phyloP scores from a whole-genome alignment of 2,113 vertebrate genomes.

The Phaethornis superciliosus region DNA sequence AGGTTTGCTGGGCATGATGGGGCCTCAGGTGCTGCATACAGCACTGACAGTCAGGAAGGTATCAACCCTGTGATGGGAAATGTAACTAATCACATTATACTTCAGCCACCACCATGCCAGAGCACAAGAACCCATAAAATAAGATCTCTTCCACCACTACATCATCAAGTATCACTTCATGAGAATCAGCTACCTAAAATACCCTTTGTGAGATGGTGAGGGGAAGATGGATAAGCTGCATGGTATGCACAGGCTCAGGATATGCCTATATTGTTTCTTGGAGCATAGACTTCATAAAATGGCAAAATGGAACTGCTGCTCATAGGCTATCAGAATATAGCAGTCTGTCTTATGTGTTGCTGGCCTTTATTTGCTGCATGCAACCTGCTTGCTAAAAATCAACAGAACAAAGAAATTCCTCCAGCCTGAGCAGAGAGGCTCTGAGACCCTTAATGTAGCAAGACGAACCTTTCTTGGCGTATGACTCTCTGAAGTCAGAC shows the following conservation, averaged over 20 bases:
- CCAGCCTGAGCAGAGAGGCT: not conserved
- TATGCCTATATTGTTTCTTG: not conserved
- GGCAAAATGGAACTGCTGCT: not conserved
- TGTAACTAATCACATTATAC: not conserved
- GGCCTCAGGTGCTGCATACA: no score
- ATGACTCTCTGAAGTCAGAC: no score
- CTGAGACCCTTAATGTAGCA: not conserved
- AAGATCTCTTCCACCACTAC: not conserved
- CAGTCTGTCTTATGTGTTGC: not conserved
- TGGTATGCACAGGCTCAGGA: not conserved
- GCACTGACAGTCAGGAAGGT: accelerated
- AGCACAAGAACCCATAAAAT: not conserved
- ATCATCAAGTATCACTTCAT: not conserved
- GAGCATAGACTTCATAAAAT: not conserved
- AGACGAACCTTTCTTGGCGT: no score
- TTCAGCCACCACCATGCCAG: not conserved
- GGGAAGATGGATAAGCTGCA: not conserved
- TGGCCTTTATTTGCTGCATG: slow-evolving; percentile 1
- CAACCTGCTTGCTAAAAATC: slow-evolving; percentile 14
- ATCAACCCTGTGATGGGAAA: not conserved
- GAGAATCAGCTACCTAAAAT: not conserved
- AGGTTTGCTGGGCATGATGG: not conserved
- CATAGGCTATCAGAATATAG: not conserved
- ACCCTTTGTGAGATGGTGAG: not conserved
- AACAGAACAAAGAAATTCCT: not conserved